Base-by-base conservation (phyloP, 2,797 vertebrate species). In the Enteromius unitaeniatus region DNA sequence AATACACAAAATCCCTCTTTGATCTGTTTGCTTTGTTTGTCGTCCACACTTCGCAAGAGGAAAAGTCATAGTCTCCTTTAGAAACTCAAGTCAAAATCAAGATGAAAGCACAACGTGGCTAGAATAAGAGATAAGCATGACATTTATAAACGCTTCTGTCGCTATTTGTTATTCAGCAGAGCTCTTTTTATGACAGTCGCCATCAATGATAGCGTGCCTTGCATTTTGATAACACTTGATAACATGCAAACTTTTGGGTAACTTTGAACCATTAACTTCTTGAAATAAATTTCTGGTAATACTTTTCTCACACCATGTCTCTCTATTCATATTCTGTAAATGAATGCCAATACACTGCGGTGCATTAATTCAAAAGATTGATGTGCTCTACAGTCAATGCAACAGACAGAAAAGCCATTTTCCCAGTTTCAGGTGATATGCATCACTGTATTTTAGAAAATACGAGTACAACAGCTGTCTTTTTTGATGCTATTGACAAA, bases 91-190 rank as follows among this genome's bases (percentile, higher is more conserved):
- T 87, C 65, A 88, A 88, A 87, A 87, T 89, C 90, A 79, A 89
- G 89, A 91, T 90, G 88, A 92, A 88, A 91, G 89, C 87, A 84
- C 69, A 70, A 5, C 76, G 88, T 77, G 82, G 55, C 87, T 72
- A 74, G 83, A 88, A 69, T 86, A 85, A 68, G 75, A 88, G 83
- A 89, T 86, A 86, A 81, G 72, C 31, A 68, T 87, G 90, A 92
- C 90, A 92, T 92, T 91, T 92, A 86, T 90, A 89, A 89, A 85
- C 79, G 86, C 86, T 87, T 86, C 84, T 88, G 88, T 88, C 40
- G 72, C 68, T 42, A 70, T 84, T 78, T 89, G 86, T 77, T 86
- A 89, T 88, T 81, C 86, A 89, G 86, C 76, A 42, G 88, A 86
- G 84, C 4, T 26, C 87, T 77, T 89, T 87, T 81, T 42, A 76